A percentile compares a stretch with the other conserved stretches of the same genome.
Conservation (phyloP, 1,140 invertebrate genomes). For the Pseudomyrmex flavicornis region DNA sequence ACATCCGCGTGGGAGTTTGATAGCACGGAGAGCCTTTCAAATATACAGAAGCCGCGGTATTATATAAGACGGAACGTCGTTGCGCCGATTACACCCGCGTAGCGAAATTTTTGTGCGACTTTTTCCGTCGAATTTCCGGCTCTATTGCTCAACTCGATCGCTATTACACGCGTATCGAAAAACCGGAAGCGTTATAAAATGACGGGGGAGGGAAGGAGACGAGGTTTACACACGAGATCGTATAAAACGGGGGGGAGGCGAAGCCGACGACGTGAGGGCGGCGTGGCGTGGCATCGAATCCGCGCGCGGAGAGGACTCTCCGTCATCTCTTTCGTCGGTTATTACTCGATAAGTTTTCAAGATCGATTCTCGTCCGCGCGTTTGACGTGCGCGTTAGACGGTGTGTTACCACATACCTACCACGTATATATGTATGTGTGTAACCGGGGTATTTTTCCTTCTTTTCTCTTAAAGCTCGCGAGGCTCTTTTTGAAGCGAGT, state of each 20-base stretch:
- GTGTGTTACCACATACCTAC: too few relatives aligned
- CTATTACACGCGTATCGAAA: neutral
- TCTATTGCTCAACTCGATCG: slow-evolving; percentile 17
- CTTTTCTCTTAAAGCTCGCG: neutral
- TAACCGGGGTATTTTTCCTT: slow-evolving; percentile 30
- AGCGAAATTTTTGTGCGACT: neutral
- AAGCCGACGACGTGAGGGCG: slow-evolving; percentile 11
- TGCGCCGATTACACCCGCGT: neutral
- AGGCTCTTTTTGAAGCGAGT: slow-evolving; percentile 1
- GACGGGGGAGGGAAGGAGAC: neutral
- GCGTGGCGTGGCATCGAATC: slow-evolving; percentile 30
- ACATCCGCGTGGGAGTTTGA: neutral
- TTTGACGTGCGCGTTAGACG: slow-evolving; percentile 20
- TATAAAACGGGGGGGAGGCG: slow-evolving; percentile 36
- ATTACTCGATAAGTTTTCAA: slow-evolving; percentile 71
- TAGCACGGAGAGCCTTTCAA: neutral
- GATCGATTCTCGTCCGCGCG: slow-evolving; percentile 69
- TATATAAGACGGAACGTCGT: neutral
- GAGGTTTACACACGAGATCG: slow-evolving; percentile 61
- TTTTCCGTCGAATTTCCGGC: neutral
- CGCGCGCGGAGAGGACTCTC: slow-evolving; percentile 35
- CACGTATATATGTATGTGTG: neutral
- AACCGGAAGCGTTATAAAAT: slow-evolving; percentile 34
- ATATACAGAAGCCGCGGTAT: neutral
- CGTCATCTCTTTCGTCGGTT: slow-evolving; percentile 69